phyloP scores from a whole-genome alignment of 2,797 vertebrate genomes.

The Diglossa cyanea region DNA sequence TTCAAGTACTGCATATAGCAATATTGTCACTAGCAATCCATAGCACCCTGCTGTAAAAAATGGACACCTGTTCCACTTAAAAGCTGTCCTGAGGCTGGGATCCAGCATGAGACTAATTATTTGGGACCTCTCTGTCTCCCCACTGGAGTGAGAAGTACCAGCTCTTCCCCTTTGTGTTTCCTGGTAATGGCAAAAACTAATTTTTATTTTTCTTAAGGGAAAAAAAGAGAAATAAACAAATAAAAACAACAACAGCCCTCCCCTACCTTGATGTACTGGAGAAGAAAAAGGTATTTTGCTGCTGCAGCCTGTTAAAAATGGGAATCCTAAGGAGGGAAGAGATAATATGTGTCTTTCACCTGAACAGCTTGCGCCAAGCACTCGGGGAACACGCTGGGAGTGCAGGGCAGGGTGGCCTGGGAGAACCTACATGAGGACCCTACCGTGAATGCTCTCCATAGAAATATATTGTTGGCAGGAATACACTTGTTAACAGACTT shows the following conservation, averaged over 20 bases:
- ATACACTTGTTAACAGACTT: too few species aligned
- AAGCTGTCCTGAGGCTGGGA: neutral
- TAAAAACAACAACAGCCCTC: accelerated
- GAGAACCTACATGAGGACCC: neutral
- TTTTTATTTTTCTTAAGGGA: neutral
- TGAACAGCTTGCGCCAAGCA: accelerated
- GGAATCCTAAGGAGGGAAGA: neutral
- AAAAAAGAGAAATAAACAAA: neutral
- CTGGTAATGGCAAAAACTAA: neutral
- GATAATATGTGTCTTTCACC: neutral
- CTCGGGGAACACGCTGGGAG: accelerated
- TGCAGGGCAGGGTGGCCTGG: neutral
- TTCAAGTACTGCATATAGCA: neutral
- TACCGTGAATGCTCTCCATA: neutral
- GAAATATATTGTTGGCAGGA: accelerated
- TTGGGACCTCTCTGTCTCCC: neutral
- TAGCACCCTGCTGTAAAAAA: neutral
- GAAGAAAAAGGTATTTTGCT: neutral
- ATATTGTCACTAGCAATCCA: neutral
- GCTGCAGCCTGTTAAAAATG: neutral
- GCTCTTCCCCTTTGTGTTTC: neutral
- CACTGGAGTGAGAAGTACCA: neutral
- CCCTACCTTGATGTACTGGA: accelerated
- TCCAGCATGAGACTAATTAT: neutral
- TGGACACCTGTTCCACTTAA: neutral